Percentiles rank a stretch among this genome's conserved stretches.
phyloP scores from a whole-genome alignment of 2,113 vertebrate species.

The Steatornis caripensis region DNA sequence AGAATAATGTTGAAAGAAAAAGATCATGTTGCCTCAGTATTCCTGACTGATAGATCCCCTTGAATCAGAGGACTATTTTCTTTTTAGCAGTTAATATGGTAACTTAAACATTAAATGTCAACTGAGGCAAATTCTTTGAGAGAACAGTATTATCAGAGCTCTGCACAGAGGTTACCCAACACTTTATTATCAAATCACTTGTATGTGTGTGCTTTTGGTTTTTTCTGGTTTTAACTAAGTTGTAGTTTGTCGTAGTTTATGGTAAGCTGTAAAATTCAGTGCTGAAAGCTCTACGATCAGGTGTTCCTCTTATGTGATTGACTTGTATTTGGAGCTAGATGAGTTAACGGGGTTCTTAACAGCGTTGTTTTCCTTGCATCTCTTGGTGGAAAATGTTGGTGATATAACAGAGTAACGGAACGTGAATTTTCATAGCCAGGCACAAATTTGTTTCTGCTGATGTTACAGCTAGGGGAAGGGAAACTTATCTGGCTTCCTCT shows the following conservation, averaged over 20 bases:
- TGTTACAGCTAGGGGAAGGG: not conserved
- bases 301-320: not conserved
- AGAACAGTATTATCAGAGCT: not conserved
- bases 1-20: not conserved
- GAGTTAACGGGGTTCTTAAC: not conserved
- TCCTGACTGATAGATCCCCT: not conserved
- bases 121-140: not conserved
- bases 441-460: not conserved
- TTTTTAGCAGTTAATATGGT: not conserved
- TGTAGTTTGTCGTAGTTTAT: not conserved
- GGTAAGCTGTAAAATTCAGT: not conserved
- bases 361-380: not conserved
- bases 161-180: not conserved
- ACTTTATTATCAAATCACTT: not conserved
- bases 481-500: not conserved
- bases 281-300: not conserved
- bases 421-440: not conserved
- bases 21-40: rapidly evolving
- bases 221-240: not conserved
- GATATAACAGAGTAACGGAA: not conserved
- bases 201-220: not conserved
- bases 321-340: not conserved
- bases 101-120: not conserved
- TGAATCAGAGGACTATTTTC: not conserved
- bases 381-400: not conserved